These are phyloP conservation scores for Percopsis omiscomaycus DNA, from an alignment of 2,797 vertebrate genomes.

Conservation along the genomic window DNA sequence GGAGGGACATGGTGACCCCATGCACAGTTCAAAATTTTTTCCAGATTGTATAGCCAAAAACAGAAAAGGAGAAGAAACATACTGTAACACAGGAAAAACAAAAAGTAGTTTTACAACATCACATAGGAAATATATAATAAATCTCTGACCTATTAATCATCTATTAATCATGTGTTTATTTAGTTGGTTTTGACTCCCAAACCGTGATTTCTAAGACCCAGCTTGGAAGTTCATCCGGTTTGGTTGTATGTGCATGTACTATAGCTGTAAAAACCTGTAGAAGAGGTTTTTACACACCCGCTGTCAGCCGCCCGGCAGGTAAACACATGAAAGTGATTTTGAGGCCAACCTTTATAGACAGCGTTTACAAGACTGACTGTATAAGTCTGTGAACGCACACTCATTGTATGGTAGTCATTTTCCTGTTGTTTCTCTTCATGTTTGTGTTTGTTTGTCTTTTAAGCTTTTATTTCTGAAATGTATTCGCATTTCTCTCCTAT, in stretches of 20 bases:
- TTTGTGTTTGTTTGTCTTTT: background rate
- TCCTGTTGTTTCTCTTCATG: slow-evolving; percentile 3
- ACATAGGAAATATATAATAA: too few relatives aligned
- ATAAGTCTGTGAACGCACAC: slow-evolving; percentile 33
- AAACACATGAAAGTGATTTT: slow-evolving; percentile 65
- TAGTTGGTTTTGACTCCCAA: background rate
- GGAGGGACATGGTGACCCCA: slow-evolving; percentile 37
- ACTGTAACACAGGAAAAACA: slow-evolving; percentile 31
- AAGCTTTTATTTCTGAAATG: background rate
- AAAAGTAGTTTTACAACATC: too few relatives aligned
- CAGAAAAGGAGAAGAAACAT: background rate
- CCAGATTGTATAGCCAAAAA: slow-evolving; percentile 33
- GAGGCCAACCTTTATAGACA: slow-evolving; percentile 34
- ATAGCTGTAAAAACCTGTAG: slow-evolving; percentile 14
- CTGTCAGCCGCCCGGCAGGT: slow-evolving; percentile 43
- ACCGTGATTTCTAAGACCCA: slow-evolving; percentile 5
- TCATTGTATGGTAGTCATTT: slow-evolving; percentile 14
- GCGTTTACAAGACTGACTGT: slow-evolving; percentile 27
- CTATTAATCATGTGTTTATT: too few relatives aligned
- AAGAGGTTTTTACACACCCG: slow-evolving; percentile 6
- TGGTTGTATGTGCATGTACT: slow-evolving; percentile 19
- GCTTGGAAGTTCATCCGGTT: slow-evolving; percentile 21
- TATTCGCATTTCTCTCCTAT: slow-evolving; percentile 6
- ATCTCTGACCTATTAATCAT: too few relatives aligned
- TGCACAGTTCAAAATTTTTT: slow-evolving; percentile 38